phyloP scores from a whole-genome alignment of 2,888 invertebrate species.

The Sinopyrophorus schimmeli region DNA sequence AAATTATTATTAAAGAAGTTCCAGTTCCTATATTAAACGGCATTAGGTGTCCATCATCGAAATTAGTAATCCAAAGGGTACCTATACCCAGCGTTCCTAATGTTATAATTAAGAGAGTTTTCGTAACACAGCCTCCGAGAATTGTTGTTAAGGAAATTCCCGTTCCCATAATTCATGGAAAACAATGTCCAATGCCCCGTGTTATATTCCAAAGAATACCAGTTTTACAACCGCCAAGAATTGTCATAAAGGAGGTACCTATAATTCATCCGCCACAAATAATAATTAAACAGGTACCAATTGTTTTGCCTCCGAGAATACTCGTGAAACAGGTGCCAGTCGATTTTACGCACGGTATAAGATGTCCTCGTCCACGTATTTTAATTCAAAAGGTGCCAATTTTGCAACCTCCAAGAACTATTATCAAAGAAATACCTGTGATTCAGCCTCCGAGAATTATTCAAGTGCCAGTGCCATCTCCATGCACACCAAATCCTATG shows the following conservation, averaged over 20 bases:
- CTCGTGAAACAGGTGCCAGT: conserved; percentile 11
- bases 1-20: conserved; percentile 16
- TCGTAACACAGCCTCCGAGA: conserved; percentile 8
- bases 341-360: not conserved
- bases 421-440: conserved; percentile 13
- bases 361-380: conserved; percentile 9
- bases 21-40: conserved; percentile 14
- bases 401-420: conserved; percentile 6
- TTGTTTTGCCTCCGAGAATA: conserved; percentile 13
- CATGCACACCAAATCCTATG: not conserved
- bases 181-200: conserved; percentile 3
- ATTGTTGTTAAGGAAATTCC: conserved; percentile 14
- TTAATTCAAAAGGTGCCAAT: conserved; percentile 4
- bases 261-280: conserved; percentile 15
- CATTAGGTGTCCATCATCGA: conserved; percentile 9
- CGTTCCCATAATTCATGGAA: conserved; percentile 12
- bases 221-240: conserved; percentile 11
- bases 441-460: conserved; percentile 10
- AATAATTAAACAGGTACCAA: conserved; percentile 16
- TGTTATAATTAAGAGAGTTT: conserved; percentile 19
- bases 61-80: conserved; percentile 13
- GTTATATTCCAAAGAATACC: conserved; percentile 18
- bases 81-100: conserved; percentile 12
- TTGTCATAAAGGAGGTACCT: conserved; percentile 20
- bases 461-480: not conserved